phyloP scores from a whole-genome alignment of 2,113 vertebrate species.

The Osmerus mordax region DNA sequence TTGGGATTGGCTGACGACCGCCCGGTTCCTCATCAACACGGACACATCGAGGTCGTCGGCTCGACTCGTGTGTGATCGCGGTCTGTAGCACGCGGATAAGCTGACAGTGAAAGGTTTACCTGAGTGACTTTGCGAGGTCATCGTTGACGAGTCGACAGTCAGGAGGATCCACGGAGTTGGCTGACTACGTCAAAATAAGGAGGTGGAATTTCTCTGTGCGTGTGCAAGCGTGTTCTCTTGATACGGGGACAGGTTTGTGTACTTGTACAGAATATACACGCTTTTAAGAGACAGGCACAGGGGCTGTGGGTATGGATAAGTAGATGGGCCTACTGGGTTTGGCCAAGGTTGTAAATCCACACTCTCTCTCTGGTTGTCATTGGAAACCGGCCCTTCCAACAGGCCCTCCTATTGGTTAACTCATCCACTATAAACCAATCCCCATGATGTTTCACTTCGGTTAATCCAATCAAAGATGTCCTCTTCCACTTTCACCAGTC shows the following conservation, averaged over 20 bases:
- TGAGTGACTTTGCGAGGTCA: slow-evolving; percentile 69
- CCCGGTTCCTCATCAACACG: too few species aligned
- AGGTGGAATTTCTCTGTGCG: not conserved
- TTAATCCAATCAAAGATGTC: slow-evolving; percentile 37
- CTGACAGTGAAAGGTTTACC: slow-evolving; percentile 45
- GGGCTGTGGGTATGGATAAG: not conserved
- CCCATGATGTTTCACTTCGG: slow-evolving; percentile 49
- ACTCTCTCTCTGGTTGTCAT: slow-evolving; percentile 24
- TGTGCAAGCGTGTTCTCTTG: slow-evolving; percentile 17
- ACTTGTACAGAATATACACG: not conserved
- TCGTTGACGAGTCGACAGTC: slow-evolving; percentile 29
- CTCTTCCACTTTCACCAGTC: slow-evolving; percentile 38
- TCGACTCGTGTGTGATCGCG: too few species aligned
- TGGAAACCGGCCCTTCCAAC: slow-evolving; percentile 33
- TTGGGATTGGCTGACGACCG: too few species aligned
- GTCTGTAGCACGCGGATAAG: too few species aligned
- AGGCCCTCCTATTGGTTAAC: not conserved
- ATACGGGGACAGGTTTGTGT: not conserved
- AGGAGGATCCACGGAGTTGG: slow-evolving; percentile 9
- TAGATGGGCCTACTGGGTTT: not conserved
- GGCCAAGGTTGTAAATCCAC: not conserved
- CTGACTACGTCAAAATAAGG: not conserved
- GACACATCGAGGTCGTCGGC: too few species aligned
- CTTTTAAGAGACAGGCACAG: not conserved
- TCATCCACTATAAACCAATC: slow-evolving; percentile 49